These are phyloP conservation scores for Bradypodion ventrale DNA, from an alignment of 2,797 vertebrate species.

Conservation along the genomic window DNA sequence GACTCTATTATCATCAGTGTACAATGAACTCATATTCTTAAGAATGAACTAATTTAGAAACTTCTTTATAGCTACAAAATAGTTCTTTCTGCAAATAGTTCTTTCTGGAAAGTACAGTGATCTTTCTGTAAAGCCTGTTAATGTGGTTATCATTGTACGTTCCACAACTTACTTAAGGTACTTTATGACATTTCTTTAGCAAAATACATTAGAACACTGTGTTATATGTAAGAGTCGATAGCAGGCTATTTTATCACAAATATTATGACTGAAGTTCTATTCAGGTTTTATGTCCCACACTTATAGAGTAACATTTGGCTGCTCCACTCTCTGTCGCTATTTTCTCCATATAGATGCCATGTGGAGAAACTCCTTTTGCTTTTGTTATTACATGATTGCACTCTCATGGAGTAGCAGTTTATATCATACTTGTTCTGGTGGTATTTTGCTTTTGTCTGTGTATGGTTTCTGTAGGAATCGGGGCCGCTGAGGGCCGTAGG, in stretches of 20 bases:
- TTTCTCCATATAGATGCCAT: no score
- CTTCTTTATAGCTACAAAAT: conserved; percentile 18
- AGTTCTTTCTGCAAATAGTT: conserved; percentile 15
- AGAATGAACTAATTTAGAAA: conserved; percentile 42
- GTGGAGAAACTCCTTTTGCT: neutral
- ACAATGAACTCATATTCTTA: conserved; percentile 17
- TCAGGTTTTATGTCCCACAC: no score
- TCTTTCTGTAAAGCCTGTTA: neutral
- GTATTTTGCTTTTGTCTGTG: neutral
- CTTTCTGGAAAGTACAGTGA: conserved; percentile 14
- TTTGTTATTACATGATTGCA: neutral
- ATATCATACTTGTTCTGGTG: neutral
- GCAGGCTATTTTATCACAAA: neutral
- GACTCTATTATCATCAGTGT: conserved; percentile 32
- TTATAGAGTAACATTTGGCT: no score
- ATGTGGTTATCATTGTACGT: neutral
- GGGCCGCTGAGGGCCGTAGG: no score
- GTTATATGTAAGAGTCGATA: neutral
- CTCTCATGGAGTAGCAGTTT: neutral
- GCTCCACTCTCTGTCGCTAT: no score
- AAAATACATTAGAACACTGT: neutral
- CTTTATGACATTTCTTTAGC: neutral
- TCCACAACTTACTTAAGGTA: neutral
- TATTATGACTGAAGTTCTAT: neutral
- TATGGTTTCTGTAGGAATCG: no score